A percentile compares a stretch with the other conserved stretches of the same genome.
phyloP scores from a whole-genome alignment of 35 echinoderm and acorn worm genomes.

The Hemicentrotus pulcherrimus region DNA sequence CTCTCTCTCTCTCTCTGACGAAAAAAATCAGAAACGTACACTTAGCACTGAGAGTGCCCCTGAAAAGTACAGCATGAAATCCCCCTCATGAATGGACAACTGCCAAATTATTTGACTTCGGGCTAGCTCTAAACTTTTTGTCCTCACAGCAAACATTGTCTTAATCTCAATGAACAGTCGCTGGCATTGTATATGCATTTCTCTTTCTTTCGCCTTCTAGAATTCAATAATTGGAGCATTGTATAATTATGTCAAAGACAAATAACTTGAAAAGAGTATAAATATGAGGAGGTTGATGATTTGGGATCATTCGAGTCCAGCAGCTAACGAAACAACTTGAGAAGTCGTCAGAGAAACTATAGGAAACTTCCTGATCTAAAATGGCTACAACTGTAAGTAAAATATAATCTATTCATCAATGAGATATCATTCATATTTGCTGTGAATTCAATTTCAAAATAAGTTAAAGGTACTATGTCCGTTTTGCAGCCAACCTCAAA shows the following conservation, averaged over 20 bases:
- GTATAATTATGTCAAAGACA: background rate
- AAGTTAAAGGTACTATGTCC: too few relatives aligned
- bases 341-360: background rate
- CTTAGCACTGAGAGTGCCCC: too few relatives aligned
- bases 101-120: background rate
- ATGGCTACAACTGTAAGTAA: background rate
- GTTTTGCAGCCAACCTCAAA: too few relatives aligned
- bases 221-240: background rate
- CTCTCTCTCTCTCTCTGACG: too few relatives aligned
- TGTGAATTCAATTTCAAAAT: too few relatives aligned
- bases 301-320: background rate
- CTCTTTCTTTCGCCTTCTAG: background rate
- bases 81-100: background rate
- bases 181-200: background rate
- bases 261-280: background rate
- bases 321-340: background rate
- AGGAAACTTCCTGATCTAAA: background rate
- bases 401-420: background rate
- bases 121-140: background rate
- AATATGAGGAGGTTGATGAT: background rate
- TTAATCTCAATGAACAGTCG: background rate
- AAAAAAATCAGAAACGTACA: too few relatives aligned
- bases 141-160: background rate
- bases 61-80: background rate
- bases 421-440: too few relatives aligned